A percentile compares a stretch with the other conserved stretches of the same genome.
Evolutionary conservation across 2,113 vertebrate genomes (phyloP).

Genomic region (Cyanoderma ruficeps): DNA sequence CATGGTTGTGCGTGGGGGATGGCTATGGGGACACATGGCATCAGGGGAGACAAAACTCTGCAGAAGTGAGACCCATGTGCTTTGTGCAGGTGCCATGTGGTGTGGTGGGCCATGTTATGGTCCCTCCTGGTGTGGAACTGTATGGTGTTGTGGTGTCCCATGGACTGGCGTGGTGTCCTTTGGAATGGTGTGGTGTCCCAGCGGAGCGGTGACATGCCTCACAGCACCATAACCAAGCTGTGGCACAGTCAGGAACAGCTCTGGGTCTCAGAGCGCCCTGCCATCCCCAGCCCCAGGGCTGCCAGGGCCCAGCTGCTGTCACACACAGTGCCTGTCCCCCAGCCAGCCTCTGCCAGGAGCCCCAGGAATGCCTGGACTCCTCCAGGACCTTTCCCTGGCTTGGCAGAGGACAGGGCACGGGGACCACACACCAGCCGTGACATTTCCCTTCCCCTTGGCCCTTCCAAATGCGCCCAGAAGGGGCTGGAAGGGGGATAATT

Average conservation of each 20-base stretch:
- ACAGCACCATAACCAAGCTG: rapidly evolving
- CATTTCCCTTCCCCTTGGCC: background rate
- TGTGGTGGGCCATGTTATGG: background rate
- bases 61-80: rapidly evolving
- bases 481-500: constrained; percentile 5
- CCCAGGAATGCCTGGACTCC: rapidly evolving
- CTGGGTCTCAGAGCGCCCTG: rapidly evolving
- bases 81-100: background rate
- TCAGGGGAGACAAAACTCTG: background rate
- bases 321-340: background rate
- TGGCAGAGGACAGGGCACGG: too few species aligned
- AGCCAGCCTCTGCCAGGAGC: background rate
- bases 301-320: background rate
- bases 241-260: background rate
- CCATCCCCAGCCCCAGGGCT: background rate
- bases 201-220: background rate
- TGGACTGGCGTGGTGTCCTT: rapidly evolving
- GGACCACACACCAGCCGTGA: background rate
- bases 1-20: rapidly evolving
- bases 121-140: background rate
- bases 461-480: background rate
- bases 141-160: rapidly evolving
- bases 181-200: rapidly evolving
- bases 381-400: background rate
- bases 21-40: background rate